Evolutionary conservation across 2,113 vertebrate species (phyloP), one percentile per base, ranked within the genome.

Genomic region (Hippocampus comes): DNA sequence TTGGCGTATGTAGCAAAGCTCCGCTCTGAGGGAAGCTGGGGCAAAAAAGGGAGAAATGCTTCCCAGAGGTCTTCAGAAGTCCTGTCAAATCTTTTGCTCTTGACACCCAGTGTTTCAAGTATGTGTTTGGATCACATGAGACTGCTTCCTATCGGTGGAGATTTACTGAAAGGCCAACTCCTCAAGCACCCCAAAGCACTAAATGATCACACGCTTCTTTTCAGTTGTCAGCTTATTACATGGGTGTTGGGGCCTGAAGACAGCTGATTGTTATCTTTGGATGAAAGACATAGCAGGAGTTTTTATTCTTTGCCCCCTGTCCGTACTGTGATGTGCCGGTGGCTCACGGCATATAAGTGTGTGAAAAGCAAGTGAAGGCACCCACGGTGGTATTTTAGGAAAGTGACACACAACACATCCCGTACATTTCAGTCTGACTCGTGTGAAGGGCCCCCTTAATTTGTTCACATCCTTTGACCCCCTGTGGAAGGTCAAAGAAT

Each of bases 401-500:
- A 38, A 38, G 34, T 38, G 34, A 27, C 23, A 76, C 42, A 87
- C 90, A 82, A 83, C 84, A 74, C 80, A 90, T 89, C 91, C 83
- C 79, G 67, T 82, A 56, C 56, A 14, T 14, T 12, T 86, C 91
- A 93, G 92, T 93, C 49, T 18, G 18, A 20, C 2, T 51, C 91
- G 92, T 91, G 93, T 95, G 94, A 93, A 94, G 94, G 94, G 86
- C 91, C 86, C 85, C 92, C 89, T 88, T 92, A 92, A 89, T 92
- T 93, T 92, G 92, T 92, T 91, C 88, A 87, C 88, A 87, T 93
- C 93, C 87, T 91, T 92, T 93, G 25, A 27, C 56, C 23, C 56
- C 25, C 18, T 51, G 49, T 51, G 18, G 49, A 51, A 51, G 49
- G 49, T 59, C 56, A 59, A 59, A 59, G 56, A 59, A 59, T 59